Conservation (phyloP, 2,797 vertebrate species). For the Cyprinella venusta region DNA sequence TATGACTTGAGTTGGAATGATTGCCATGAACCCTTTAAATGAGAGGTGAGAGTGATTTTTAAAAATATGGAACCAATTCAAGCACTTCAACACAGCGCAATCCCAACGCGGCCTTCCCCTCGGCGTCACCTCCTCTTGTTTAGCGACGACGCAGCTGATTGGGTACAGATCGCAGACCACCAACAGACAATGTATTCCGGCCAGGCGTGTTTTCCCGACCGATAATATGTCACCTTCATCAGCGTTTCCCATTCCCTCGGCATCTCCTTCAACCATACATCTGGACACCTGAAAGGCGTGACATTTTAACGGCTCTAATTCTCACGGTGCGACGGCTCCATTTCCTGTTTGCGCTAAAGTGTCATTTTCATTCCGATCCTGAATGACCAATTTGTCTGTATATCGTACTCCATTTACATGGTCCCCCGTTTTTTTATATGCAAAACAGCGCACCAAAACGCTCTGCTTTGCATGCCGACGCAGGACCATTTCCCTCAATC, state of each 20-base stretch:
- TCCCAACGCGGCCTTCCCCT: conserved; percentile 9
- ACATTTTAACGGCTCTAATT: conserved; percentile 86
- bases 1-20: conserved; percentile 33
- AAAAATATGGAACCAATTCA: conserved; percentile 30
- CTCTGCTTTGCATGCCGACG: conserved; percentile 84
- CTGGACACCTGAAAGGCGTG: conserved; percentile 80
- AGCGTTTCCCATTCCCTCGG: conserved; percentile 68
- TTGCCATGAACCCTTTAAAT: conserved; percentile 29
- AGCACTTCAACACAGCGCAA: background rate
- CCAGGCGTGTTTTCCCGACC: conserved; percentile 48
- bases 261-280: conserved; percentile 77
- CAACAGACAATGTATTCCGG: conserved; percentile 45
- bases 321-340: conserved; percentile 75
- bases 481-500: conserved; percentile 95
- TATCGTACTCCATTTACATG: conserved; percentile 95
- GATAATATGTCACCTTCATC: conserved; percentile 72
- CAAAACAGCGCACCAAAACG: conserved; percentile 97
- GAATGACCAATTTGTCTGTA: conserved; percentile 98
- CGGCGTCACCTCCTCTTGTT: conserved; percentile 18
- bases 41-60: conserved; percentile 19
- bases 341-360: conserved; percentile 82
- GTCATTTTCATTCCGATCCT: conserved; percentile 85
- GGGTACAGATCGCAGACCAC: conserved; percentile 31
- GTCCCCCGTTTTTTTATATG: conserved; percentile 95
- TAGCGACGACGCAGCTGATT: conserved; percentile 21